A percentile compares a stretch with the other conserved stretches of the same genome.
These are phyloP conservation scores for Brevimyrus niger DNA, from an alignment of 2,113 vertebrate species.

Conservation along the genomic window DNA sequence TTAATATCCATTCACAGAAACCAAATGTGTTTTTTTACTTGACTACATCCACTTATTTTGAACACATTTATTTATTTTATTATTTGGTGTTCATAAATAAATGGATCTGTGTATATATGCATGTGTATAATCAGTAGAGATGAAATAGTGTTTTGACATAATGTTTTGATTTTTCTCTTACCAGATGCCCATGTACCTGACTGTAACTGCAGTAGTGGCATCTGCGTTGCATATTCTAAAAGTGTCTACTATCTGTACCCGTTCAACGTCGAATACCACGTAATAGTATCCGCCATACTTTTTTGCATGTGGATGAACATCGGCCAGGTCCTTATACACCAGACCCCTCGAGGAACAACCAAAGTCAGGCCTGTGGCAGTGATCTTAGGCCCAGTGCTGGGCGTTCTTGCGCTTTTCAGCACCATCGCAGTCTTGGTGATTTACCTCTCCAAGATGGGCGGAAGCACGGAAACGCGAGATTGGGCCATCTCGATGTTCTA, in stretches of 20 bases:
- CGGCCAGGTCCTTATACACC: conserved; percentile 71
- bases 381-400: conserved; percentile 66
- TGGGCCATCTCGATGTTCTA: conserved; percentile 84
- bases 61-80: not conserved
- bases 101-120: not conserved
- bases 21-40: not conserved
- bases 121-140: not conserved
- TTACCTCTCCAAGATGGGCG: conserved; percentile 78
- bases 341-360: conserved; percentile 53
- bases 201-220: conserved; percentile 78
- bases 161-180: conserved; percentile 32
- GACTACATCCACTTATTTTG: not conserved
- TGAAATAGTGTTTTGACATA: not conserved
- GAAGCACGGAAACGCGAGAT: conserved; percentile 63
- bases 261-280: conserved; percentile 96
- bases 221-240: conserved; percentile 76
- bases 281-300: conserved; percentile 87
- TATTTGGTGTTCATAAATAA: not conserved
- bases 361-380: conserved; percentile 56
- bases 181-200: conserved; percentile 66
- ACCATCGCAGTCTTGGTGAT: conserved; percentile 80
- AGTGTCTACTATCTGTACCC: conserved; percentile 89
- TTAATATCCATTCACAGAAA: not conserved
- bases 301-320: conserved; percentile 96
- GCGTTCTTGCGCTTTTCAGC: conserved; percentile 69